Evolutionary conservation across 2,888 invertebrate species (phyloP).

Genomic region (Diarsia brunnea): DNA sequence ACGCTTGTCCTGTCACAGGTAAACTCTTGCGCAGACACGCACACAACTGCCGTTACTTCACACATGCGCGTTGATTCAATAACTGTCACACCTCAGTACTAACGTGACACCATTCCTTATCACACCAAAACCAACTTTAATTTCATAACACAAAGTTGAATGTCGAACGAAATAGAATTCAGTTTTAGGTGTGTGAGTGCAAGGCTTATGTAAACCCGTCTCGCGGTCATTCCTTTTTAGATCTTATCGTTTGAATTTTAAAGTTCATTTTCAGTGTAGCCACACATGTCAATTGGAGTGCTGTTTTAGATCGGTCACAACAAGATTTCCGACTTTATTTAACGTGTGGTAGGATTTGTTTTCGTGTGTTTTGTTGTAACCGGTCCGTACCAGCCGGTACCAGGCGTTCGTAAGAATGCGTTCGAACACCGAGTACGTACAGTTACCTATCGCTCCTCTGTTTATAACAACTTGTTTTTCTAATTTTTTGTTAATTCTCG

Average conservation of each 20-base stretch:
- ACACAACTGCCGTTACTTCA: slow-evolving; percentile 73
- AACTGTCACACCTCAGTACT: slow-evolving; percentile 66
- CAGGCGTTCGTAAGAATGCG: slow-evolving; percentile 83
- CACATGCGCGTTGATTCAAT: slow-evolving; percentile 73
- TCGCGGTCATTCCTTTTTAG: slow-evolving; percentile 60
- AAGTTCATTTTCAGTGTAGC: slow-evolving; percentile 75
- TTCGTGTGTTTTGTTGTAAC: slow-evolving; percentile 54
- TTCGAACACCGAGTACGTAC: slow-evolving; percentile 77
- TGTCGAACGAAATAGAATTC: slow-evolving; percentile 39
- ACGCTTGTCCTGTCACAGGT: slow-evolving; percentile 62
- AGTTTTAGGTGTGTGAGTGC: slow-evolving; percentile 48
- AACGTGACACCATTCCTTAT: slow-evolving; percentile 39
- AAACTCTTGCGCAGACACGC: slow-evolving; percentile 66
- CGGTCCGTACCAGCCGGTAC: slow-evolving; percentile 83
- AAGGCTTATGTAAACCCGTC: slow-evolving; percentile 59
- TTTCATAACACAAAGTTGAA: slow-evolving; percentile 27
- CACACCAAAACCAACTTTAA: slow-evolving; percentile 61
- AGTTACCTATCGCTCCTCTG: slow-evolving; percentile 63
- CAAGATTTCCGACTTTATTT: slow-evolving; percentile 65
- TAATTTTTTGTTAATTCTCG: slow-evolving; percentile 58
- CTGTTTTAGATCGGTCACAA: slow-evolving; percentile 40
- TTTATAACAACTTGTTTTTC: slow-evolving; percentile 62
- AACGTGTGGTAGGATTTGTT: slow-evolving; percentile 63
- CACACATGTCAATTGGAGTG: slow-evolving; percentile 50
- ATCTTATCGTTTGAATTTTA: slow-evolving; percentile 69